Evolutionary conservation across 2,888 invertebrate species (phyloP).

Genomic region (Sturmia bella): DNA sequence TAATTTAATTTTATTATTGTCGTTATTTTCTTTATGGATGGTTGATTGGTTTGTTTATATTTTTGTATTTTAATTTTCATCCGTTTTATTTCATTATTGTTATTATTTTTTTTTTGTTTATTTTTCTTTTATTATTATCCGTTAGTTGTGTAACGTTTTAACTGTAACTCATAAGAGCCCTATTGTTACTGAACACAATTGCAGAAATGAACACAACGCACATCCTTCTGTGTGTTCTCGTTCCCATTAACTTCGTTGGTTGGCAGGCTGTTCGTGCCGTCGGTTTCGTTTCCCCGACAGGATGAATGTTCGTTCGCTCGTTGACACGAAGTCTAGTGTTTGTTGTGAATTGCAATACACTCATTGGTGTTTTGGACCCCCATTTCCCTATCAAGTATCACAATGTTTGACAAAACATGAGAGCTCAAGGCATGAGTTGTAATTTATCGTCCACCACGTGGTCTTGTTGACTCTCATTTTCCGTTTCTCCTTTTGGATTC

Average conservation of each 20-base stretch:
- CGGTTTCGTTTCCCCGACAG: slow-evolving; percentile 48
- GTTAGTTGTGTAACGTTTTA: slow-evolving; percentile 65
- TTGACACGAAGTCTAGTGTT: slow-evolving; percentile 67
- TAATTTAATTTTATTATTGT: slow-evolving; percentile 64
- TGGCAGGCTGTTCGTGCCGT: slow-evolving; percentile 29
- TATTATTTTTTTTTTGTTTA: slow-evolving; percentile 48
- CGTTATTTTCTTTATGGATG: slow-evolving; percentile 57
- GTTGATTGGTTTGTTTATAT: slow-evolving; percentile 38
- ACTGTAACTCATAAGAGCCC: slow-evolving; percentile 76
- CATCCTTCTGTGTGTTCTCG: slow-evolving; percentile 54
- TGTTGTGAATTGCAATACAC: slow-evolving; percentile 68
- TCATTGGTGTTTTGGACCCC: slow-evolving; percentile 74
- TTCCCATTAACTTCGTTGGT: slow-evolving; percentile 47
- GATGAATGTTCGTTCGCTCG: slow-evolving; percentile 41
- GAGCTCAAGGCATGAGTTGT: slow-evolving; percentile 55
- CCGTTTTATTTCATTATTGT: slow-evolving; percentile 26
- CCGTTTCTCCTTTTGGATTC: not conserved
- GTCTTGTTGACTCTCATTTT: slow-evolving; percentile 35
- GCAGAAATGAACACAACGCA: slow-evolving; percentile 54
- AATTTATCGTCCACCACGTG: slow-evolving; percentile 76
- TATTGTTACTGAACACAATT: slow-evolving; percentile 77
- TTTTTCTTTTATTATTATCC: slow-evolving; percentile 61
- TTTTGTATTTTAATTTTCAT: slow-evolving; percentile 36
- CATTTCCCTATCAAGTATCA: slow-evolving; percentile 1
- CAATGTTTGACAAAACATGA: slow-evolving; percentile 57